Evolutionary conservation across 2,797 vertebrate species (phyloP), one percentile per base, ranked within the genome.

Genomic region (Microchirus variegatus): DNA sequence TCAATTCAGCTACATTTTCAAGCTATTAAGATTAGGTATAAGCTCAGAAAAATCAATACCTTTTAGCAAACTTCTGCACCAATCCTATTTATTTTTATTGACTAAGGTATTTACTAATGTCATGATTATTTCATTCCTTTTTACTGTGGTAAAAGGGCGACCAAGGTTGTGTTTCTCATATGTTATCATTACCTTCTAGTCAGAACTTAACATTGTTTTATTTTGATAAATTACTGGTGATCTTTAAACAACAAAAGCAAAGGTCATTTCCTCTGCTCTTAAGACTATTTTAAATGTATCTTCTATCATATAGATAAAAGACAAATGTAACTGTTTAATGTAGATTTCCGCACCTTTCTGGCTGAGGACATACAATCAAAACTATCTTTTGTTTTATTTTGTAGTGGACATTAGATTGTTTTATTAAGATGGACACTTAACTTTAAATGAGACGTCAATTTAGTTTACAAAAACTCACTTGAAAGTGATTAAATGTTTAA

Each of bases 141-240:
- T 15, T 31, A 13, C 37, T 51, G 2, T 44, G 46, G 43, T 35
- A n/a, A n/a, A n/a, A n/a, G n/a, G n/a, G n/a, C n/a, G 15, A 41
- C 16, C 35, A 37, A 42, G 41, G n/a, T 26, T 44, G 22, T 48
- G 10, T 36, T 9, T 44, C 17, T 48, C 11, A 42, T 51, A 44
- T 50, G 12, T 45, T 53, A 59, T 55, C 14, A 35, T 41, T 48
- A 57, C 1, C 44, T 18, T 75, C 35, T 13, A 8, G 41, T 56
- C 41, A 45, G 41, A 63, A 36, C 12, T 52, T 10, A 56, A 26
- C 40, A 49, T 59, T 1, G 4, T 12, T 46, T 59, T 51, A 0
- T 46, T 59, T 51, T 0, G 14, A 16, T 19, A 19, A 64, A 53
- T 53, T 11, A 36, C 16, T 13, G 0, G 3, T n/a, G 10, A n/a